Evolutionary conservation across 2,888 invertebrate species (phyloP), one percentile per base, ranked within the genome.

Genomic region (Taenaris catops): DNA sequence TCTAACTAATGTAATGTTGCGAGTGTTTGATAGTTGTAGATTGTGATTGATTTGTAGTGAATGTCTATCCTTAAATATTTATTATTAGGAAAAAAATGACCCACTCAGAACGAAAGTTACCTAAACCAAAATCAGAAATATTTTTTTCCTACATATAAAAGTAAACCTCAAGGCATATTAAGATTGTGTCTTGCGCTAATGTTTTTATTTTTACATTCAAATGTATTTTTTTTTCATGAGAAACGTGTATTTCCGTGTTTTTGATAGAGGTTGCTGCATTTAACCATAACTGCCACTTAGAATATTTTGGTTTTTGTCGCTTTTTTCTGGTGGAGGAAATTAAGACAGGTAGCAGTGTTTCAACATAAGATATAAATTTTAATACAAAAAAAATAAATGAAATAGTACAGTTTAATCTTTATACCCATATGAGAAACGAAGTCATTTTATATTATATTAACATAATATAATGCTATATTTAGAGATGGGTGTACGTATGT

Each of bases 11-110:
- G 74, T 80, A 74, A 79, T 68, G 86, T 86, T n/a, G 84, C 67
- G 86, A 74, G 84, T 86, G 84, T 83, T 84, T 69, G 74, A 81
- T 86, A 86, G 83, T 58, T 69, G 84, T 86, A 84, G 86, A 64
- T 67, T 67, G 78, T 81, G 76, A 69, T 70, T 68, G 57, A 70
- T 60, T 71, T 58, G 78, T 80, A 76, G 81, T 55, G 51, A 63
- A 52, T 51, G 62, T 59, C 62, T 65, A 58, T 53, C 59, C 63
- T 63, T 37, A 44, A 46, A 47, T 46, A 49, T 46, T 45, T 48
- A 41, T 44, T 38, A 34, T 38, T 38, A 38, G 27, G 21, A 19
- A 32, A 29, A 14, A 24, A 29, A 10, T 40, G 40, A 38, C 34
- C 37, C 19, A 17, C 38, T 48, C 38, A 40, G 34, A 24, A 36